Base-by-base conservation (phyloP, 2,797 vertebrate genomes). In the Coccyzus lansbergi region DNA sequence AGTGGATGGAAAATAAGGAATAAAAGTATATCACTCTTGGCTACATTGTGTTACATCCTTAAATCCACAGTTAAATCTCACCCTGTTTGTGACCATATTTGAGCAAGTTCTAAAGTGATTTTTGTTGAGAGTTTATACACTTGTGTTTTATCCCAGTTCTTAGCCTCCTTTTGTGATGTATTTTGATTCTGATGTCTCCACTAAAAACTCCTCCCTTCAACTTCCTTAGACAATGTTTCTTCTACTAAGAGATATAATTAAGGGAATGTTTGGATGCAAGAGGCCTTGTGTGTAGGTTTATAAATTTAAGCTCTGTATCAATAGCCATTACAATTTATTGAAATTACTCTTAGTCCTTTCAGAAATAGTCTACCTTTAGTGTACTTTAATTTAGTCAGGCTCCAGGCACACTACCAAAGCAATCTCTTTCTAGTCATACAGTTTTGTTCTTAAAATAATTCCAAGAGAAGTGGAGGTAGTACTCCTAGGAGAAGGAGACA, bases 1-100 rank as follows among this genome's bases (percentile, higher is more conserved):
- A 68, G 49, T 7, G 4, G 31, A 31, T 28, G 6, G 26, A 69
- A 48, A 71, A 64, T 24, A 67, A 60, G 4, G 7, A 72, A 78
- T 58, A 71, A 5, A n/a, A 58, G 5, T 11, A 21, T 0, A 3
- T 28, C 0, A 0, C 31, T 40, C 15, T 63, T 62, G 6, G 6
- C 10, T 82, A 40, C 44, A 2, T 65, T 88, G 22, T 69, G 18
- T 18, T 24, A 26, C 11, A 72, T 44, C 17, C 40, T 71, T 80
- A 56, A 95, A 80, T 21, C 28, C 44, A 46, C 46, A 55, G 64
- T 71, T 22, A 87, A 92, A 87, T 79, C 25, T 28, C 22, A 63
- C 13, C 16, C 12, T 36, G 18, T 68, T 58, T 78, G 51, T 7
- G 29, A 26, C 2, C 19, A 31, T 28, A 62, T 53, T 46, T 18